A percentile compares a stretch with the other conserved stretches of the same genome.
phyloP scores from a whole-genome alignment of 2,888 invertebrate species.

The Tricholauxania praeusta region DNA sequence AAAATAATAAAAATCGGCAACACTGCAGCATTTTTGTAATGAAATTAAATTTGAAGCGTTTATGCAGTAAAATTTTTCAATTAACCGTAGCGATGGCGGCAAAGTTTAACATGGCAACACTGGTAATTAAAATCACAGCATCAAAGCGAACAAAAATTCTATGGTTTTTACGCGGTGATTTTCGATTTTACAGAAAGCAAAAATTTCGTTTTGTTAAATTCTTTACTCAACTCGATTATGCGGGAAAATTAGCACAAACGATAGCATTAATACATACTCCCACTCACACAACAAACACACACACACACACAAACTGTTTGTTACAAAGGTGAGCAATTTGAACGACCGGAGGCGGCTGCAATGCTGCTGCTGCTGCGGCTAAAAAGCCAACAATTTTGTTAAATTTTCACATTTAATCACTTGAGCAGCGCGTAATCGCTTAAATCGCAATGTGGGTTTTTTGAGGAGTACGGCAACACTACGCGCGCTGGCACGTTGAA shows the following conservation, averaged over 20 bases:
- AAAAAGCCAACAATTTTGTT: slow-evolving; percentile 10
- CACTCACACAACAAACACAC: not conserved
- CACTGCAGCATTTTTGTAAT: too few relatives aligned
- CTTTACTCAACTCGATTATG: slow-evolving; percentile 16
- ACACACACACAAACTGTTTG: not conserved
- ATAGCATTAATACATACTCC: too few relatives aligned
- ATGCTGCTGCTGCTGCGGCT: not conserved
- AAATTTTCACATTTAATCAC: slow-evolving; percentile 59
- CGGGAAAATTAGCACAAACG: slow-evolving; percentile 1
- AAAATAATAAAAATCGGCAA: not conserved
- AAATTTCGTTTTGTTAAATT: slow-evolving; percentile 3
- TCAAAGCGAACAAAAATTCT: not conserved
- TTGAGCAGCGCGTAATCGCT: slow-evolving; percentile 58
- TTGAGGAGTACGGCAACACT: slow-evolving; percentile 40
- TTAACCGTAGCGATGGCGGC: too few relatives aligned
- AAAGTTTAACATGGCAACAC: too few relatives aligned
- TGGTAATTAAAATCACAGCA: too few relatives aligned
- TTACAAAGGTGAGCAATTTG: slow-evolving; percentile 19
- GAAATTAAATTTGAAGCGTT: too few relatives aligned
- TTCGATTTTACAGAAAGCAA: not conserved
- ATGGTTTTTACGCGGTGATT: not conserved
- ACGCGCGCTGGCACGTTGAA: not conserved
- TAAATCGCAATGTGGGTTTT: not conserved
- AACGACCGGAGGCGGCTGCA: too few relatives aligned
- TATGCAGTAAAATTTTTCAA: too few relatives aligned